A percentile compares a stretch with the other conserved stretches of the same genome.
phyloP scores from a whole-genome alignment of 2,797 vertebrate genomes.

The Bovichtus diacanthus region DNA sequence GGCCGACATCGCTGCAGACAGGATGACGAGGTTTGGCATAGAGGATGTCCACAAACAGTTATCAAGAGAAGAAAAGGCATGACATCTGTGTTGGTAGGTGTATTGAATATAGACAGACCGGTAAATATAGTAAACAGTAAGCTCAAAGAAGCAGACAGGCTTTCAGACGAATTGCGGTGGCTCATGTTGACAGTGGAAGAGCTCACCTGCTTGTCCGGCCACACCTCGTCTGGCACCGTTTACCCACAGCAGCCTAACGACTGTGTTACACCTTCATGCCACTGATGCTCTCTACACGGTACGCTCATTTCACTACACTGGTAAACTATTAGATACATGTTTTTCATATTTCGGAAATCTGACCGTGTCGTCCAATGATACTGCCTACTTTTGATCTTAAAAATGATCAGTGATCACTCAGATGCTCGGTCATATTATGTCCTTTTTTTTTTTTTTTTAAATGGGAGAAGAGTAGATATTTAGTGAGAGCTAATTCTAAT shows the following conservation, averaged over 20 bases:
- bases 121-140: slow-evolving; percentile 43
- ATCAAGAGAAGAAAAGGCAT: slow-evolving; percentile 27
- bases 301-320: background rate
- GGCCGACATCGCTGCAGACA: background rate
- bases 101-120: slow-evolving; percentile 4
- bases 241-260: slow-evolving; percentile 2
- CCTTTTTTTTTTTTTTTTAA: too few relatives aligned
- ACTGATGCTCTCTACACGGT: background rate
- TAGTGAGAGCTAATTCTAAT: too few relatives aligned
- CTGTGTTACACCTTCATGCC: background rate
- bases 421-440: too few relatives aligned
- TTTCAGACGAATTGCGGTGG: slow-evolving; percentile 26
- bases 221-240: slow-evolving; percentile 55
- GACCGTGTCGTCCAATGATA: background rate
- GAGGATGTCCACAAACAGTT: slow-evolving; percentile 13
- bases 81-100: slow-evolving; percentile 27
- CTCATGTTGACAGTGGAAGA: slow-evolving; percentile 38
- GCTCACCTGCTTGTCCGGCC: slow-evolving; percentile 59
- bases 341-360: slow-evolving; percentile 14
- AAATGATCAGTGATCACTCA: background rate
- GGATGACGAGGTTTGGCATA: slow-evolving; percentile 8
- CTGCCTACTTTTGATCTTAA: background rate
- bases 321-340: background rate
- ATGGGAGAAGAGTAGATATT: too few relatives aligned
- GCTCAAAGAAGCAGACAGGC: slow-evolving; percentile 17